Evolutionary conservation across 2,797 vertebrate species (phyloP).

Genomic region (Pseudomugil gertrudae): DNA sequence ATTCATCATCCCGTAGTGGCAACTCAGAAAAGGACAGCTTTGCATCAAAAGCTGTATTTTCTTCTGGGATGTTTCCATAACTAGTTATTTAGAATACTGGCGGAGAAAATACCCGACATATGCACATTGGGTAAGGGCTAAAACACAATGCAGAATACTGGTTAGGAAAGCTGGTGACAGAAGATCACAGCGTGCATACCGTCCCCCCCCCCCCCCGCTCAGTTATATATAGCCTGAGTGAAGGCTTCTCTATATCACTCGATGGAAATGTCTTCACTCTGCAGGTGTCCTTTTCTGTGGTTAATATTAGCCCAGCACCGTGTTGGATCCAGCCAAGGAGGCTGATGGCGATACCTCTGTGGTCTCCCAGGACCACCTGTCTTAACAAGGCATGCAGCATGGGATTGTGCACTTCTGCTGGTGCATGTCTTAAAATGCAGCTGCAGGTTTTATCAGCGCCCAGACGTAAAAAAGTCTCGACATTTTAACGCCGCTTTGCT

Average conservation of each 20-base stretch:
- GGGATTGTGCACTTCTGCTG: constrained; percentile 33
- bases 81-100: not conserved
- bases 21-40: constrained; percentile 2
- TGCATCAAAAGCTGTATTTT: not conserved
- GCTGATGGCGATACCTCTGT: constrained; percentile 10
- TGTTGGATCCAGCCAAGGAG: constrained; percentile 38
- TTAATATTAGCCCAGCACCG: constrained; percentile 60
- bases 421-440: constrained; percentile 24
- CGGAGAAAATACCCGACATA: not conserved
- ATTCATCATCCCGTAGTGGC: not conserved
- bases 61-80: not conserved
- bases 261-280: constrained; percentile 49
- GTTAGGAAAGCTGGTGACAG: constrained; percentile 23
- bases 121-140: not conserved
- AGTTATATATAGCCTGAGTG: constrained; percentile 30
- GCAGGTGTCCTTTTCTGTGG: constrained; percentile 62
- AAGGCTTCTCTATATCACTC: constrained; percentile 39
- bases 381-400: constrained; percentile 42
- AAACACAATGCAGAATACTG: not conserved
- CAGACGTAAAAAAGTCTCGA: constrained; percentile 8
- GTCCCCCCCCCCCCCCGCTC: constrained; percentile 8
- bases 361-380: constrained; percentile 56
- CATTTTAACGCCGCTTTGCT: constrained; percentile 48
- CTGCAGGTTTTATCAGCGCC: constrained; percentile 41
- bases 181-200: constrained; percentile 31